phyloP scores from a whole-genome alignment of 2,113 vertebrate genomes.

The Rhabdornis inornatus region DNA sequence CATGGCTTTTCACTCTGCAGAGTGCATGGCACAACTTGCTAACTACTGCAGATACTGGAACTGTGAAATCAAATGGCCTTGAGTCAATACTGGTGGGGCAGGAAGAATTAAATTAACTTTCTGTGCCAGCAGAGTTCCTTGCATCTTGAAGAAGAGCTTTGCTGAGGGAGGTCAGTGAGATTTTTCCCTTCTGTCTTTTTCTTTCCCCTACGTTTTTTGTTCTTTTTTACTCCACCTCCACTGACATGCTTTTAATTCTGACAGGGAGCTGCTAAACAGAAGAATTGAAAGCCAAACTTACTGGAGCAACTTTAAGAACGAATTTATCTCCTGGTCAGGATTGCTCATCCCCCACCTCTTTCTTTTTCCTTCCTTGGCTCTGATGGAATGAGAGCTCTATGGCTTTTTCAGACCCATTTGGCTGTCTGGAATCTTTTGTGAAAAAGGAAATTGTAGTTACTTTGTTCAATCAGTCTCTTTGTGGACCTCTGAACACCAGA shows the following conservation, averaged over 20 bases:
- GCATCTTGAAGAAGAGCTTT: neutral
- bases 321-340: neutral
- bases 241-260: neutral
- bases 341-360: neutral
- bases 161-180: neutral
- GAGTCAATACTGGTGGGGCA: neutral
- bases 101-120: constrained; percentile 8
- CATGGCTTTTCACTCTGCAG: neutral
- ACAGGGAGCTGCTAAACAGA: neutral
- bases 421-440: neutral
- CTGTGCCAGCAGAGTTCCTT: neutral
- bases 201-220: neutral
- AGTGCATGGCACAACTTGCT: neutral
- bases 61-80: constrained; percentile 32
- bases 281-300: neutral
- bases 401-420: neutral
- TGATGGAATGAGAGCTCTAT: neutral
- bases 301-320: neutral
- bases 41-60: neutral
- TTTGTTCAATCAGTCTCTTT: neutral
- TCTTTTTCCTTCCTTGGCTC: neutral
- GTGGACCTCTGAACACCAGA: neutral
- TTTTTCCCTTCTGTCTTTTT: neutral
- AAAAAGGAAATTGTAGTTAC: neutral
- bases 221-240: neutral